Base-by-base conservation (phyloP, 2,888 invertebrate species). In the Prenolepis imparis region DNA sequence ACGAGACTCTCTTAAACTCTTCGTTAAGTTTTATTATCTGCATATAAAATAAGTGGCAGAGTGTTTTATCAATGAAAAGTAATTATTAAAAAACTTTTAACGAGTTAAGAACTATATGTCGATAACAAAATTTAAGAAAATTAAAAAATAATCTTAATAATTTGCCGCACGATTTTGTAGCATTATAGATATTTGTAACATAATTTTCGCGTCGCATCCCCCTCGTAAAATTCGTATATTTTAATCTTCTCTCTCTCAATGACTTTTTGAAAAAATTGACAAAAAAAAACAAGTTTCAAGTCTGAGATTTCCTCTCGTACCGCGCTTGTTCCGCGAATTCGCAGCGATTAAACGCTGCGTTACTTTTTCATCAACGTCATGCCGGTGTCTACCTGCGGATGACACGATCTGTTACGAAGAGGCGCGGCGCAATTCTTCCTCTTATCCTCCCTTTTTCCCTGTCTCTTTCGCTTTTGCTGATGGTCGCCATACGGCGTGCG, bases 361-460 rank as follows among this genome's bases (percentile, higher is more conserved):
- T 41, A 72, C 72, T 73, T 72, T 57, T 78, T 78, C 68, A 59
- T 39, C 41, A 32, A 21, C 73, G 32, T 41, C 57, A 44, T 41
- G 73, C 32, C 52, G 64, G 77, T 41, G 61, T 84, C 83, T 84
- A 89, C 84, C 84, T 89, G 88, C 89, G 72, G 77, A 86, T 86
- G 89, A 89, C 89, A 89, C 52, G 52, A 89, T 89, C 89, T 86
- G 86, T 87, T 87, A 83, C 73, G 72, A 86, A 63, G 86, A 84
- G 87, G 89, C 89, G 89, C 89, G 84, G 87, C 82, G 44, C 55
- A 84, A 87, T 74, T 36, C 36, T 32, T 72, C 24, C 41, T 44
- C 36, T 24, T 55, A 66, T 36, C 15, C 36, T 48, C 36, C 12
- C 8, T n/a, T 52, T 6, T 48, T 15, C 24, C 32, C 44, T 8